Evolutionary conservation across 2,888 invertebrate species (phyloP).

Genomic region (Iselma pallidipennis): DNA sequence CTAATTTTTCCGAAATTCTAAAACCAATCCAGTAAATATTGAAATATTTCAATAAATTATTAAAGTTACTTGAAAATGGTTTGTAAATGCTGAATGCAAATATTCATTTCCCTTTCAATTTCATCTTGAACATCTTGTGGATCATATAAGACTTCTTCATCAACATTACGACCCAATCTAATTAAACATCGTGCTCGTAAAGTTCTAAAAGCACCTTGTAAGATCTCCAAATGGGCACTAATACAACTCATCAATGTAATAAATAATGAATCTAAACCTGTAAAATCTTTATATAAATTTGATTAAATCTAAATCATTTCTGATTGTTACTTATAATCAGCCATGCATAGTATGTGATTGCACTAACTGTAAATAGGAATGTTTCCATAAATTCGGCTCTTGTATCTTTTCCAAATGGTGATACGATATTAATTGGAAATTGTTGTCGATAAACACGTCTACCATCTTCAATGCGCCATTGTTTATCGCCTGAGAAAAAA

Average conservation of each 20-base stretch:
- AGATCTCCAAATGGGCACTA: slow-evolving; percentile 31
- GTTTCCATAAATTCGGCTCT: slow-evolving; percentile 18
- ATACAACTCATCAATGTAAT: slow-evolving; percentile 33
- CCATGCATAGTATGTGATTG: slow-evolving; percentile 24
- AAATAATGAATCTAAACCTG: slow-evolving; percentile 31
- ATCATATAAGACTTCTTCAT: slow-evolving; percentile 12
- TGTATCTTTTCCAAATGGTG: slow-evolving; percentile 26
- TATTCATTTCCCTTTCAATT: slow-evolving; percentile 30
- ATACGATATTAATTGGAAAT: slow-evolving; percentile 26
- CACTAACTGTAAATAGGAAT: slow-evolving; percentile 21
- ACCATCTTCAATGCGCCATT: slow-evolving; percentile 16
- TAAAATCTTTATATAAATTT: slow-evolving; percentile 6
- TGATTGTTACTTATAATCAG: slow-evolving; percentile 24
- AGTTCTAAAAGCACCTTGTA: slow-evolving; percentile 32
- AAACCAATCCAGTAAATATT: neutral
- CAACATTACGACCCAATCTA: slow-evolving; percentile 6
- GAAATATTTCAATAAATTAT: neutral
- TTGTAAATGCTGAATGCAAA: slow-evolving; percentile 33
- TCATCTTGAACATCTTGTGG: slow-evolving; percentile 17
- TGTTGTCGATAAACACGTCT: slow-evolving; percentile 21
- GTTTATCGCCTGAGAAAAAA: slow-evolving; percentile 14
- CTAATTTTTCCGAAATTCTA: slow-evolving; percentile 30
- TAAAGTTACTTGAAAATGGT: slow-evolving; percentile 12
- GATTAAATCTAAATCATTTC: neutral
- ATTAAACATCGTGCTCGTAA: slow-evolving; percentile 22